Conservation (phyloP, 2,888 invertebrate genomes). For the Spatulosminthurus flaviceps region DNA sequence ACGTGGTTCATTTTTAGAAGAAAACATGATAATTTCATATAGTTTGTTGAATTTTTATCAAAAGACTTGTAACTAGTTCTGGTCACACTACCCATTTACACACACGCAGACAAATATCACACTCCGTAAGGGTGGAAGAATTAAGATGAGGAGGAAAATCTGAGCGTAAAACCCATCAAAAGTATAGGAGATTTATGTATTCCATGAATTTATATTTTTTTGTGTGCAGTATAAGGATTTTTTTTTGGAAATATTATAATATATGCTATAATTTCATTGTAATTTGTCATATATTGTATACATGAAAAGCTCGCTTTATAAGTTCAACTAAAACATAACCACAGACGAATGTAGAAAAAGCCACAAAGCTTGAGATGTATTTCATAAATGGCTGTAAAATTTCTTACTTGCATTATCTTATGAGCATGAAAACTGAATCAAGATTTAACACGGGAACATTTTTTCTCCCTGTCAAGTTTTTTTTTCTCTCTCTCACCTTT, state of each 20-base stretch:
- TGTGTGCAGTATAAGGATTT: no score
- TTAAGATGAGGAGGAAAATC: no score
- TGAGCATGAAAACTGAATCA: conserved; percentile 60
- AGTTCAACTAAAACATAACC: conserved; percentile 39
- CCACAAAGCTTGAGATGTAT: conserved; percentile 58
- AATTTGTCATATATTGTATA: conserved; percentile 6
- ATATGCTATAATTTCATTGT: not conserved
- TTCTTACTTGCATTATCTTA: conserved; percentile 48
- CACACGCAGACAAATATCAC: no score
- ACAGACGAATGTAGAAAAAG: conserved; percentile 57
- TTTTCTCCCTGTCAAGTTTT: not conserved
- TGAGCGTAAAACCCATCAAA: no score
- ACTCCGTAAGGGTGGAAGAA: no score
- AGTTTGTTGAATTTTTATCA: no score
- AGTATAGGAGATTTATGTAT: not conserved
- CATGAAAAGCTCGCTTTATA: not conserved
- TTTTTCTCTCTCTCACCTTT: conserved; percentile 11
- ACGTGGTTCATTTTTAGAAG: no score
- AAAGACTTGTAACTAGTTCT: no score
- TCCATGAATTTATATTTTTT: no score
- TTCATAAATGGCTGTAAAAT: conserved; percentile 61
- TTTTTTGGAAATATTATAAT: not conserved
- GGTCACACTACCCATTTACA: no score
- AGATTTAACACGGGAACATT: conserved; percentile 61
- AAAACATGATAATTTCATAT: no score